Evolutionary conservation across 2,113 vertebrate genomes (phyloP), one percentile per base, ranked within the genome.

Genomic region (Neotoma lepida): DNA sequence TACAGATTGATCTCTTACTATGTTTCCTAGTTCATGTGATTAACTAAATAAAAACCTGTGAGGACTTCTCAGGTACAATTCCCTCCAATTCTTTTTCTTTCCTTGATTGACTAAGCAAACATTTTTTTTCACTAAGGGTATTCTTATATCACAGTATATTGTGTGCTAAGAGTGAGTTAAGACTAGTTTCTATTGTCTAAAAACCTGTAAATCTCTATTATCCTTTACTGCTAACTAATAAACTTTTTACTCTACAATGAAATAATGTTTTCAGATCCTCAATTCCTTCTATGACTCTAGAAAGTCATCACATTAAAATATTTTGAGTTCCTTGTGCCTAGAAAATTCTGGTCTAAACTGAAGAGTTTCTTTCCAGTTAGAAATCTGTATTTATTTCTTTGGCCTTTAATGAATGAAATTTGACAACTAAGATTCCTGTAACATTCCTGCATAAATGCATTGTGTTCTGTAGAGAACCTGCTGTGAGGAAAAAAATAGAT

Each of bases 401-500:
- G 88, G 80, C 63, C 63, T 91, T 94, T 96, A 41, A 63, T 61
- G 90, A 82, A 70, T 94, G 92, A 85, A 93, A 94, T 51, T 66
- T 49, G 91, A 89, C 96, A 96, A 93, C 97, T 97, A 97, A 97
- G 96, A 97, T 86, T 94, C 74, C 84, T 44, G 73, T 95, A 80
- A 95, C 95, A 90, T 97, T 98, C 95, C 94, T 98, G 94, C 97
- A 97, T 98, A 95, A 97, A 95, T 88, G 82, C 90, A 71, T 97
- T 96, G 95, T 96, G 20, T 91, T 77, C 6, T 44, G 90, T 35
- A 54, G 86, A 68, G 77, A 95, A 77, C 98, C 95, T 95, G 96
- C 98, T 98, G 98, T 88, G 98, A 97, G 54, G 70, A 97, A 85
- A 85, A 54, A 97, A 98, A 96, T 96, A 96, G 90, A 61, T 92